phyloP scores from a whole-genome alignment of 2,888 invertebrate genomes.

The Tetranychus piercei region DNA sequence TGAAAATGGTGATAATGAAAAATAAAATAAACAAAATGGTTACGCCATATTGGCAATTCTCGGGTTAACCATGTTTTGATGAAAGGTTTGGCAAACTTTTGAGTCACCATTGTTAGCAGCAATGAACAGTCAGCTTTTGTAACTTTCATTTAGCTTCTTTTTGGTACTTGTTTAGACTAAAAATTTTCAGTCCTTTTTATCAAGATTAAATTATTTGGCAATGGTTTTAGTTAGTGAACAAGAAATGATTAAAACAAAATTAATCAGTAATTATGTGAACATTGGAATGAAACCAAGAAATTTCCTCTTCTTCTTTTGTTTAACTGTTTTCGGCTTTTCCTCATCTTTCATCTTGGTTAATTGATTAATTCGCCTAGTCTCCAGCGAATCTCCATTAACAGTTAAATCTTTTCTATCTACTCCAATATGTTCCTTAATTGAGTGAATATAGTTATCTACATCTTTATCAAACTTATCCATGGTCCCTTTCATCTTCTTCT shows the following conservation, averaged over 20 bases:
- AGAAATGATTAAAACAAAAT: neutral
- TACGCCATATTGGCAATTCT: neutral
- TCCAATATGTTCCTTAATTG: neutral
- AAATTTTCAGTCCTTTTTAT: neutral
- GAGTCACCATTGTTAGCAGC: neutral
- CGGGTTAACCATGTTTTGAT: neutral
- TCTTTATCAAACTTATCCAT: neutral
- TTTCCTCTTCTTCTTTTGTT: neutral
- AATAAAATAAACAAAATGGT: neutral
- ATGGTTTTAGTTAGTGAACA: neutral
- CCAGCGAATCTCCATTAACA: neutral
- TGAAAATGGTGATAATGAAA: neutral
- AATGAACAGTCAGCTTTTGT: too few relatives aligned
- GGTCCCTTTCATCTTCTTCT: neutral
- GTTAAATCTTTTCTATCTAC: neutral
- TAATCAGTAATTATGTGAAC: too few relatives aligned
- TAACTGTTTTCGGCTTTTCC: neutral
- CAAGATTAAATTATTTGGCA: neutral
- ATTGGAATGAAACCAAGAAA: neutral
- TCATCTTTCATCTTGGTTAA: neutral
- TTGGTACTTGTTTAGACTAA: too few relatives aligned
- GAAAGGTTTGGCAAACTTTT: neutral
- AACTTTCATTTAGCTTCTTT: too few relatives aligned
- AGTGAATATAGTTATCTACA: neutral
- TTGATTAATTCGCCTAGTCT: neutral